phyloP scores from a whole-genome alignment of 92 coral and sea anemone genomes.

The Phenganax stokvisi region DNA sequence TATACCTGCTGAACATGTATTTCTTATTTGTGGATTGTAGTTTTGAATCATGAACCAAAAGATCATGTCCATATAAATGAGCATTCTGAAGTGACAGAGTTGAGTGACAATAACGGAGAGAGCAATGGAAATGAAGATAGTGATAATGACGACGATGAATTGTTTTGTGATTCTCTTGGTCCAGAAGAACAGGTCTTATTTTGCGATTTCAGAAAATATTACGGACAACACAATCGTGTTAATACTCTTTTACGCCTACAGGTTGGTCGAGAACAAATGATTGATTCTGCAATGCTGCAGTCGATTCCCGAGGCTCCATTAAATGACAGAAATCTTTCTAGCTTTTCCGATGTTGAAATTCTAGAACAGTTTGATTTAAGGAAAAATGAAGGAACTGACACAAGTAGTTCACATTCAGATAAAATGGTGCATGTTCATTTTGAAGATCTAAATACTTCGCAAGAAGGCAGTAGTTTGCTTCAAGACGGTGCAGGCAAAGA shows the following conservation, averaged over 20 bases:
- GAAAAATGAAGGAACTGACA: slow-evolving; percentile 21
- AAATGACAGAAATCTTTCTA: not conserved
- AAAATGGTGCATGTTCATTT: slow-evolving; percentile 85
- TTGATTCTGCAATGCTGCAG: slow-evolving; percentile 1
- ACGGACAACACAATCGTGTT: not conserved
- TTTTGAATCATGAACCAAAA: not conserved
- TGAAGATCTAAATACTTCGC: slow-evolving; percentile 41
- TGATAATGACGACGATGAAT: slow-evolving; percentile 81
- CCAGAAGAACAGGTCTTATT: slow-evolving; percentile 56
- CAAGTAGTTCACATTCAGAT: slow-evolving; percentile 67
- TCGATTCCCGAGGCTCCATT: slow-evolving; percentile 6
- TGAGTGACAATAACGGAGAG: slow-evolving; percentile 8
- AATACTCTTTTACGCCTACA: not conserved
- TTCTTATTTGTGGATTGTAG: not conserved
- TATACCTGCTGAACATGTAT: not conserved
- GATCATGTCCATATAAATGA: slow-evolving; percentile 2
- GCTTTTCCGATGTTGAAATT: slow-evolving; percentile 38
- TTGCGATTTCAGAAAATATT: too few species aligned
- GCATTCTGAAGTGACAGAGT: not conserved
- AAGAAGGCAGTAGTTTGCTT: not conserved
- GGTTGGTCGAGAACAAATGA: slow-evolving; percentile 8
- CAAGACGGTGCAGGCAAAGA: slow-evolving; percentile 33
- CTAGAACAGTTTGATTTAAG: slow-evolving; percentile 32
- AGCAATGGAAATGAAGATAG: slow-evolving; percentile 30
- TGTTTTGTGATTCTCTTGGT: slow-evolving; percentile 90